Percentiles rank a stretch among this genome's conserved stretches.
Conservation (phyloP, 64 coral and sea anemone species). For the Montipora foliosa region DNA sequence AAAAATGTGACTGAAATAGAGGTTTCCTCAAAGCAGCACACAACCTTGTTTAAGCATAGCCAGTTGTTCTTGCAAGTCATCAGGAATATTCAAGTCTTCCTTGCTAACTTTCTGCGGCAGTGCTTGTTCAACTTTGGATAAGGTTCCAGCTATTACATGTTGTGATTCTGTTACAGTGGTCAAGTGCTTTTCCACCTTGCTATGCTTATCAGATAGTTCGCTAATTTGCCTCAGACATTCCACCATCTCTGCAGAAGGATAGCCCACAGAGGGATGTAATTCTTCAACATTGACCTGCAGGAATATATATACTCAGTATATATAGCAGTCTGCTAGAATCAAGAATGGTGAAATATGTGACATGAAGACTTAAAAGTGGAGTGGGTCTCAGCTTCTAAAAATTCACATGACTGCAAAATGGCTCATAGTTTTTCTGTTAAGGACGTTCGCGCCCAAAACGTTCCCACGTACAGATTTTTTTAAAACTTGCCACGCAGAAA, state of each 20-base stretch:
- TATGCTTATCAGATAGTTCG: conserved; percentile 77
- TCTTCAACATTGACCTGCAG: conserved; percentile 28
- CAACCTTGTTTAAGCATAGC: conserved; percentile 74
- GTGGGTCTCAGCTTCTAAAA: too few species aligned
- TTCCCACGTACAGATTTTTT: too few species aligned
- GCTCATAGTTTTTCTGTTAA: too few species aligned
- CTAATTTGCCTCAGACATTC: conserved; percentile 88
- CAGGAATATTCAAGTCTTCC: conserved; percentile 48
- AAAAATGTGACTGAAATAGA: too few species aligned
- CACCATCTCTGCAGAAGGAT: conserved; percentile 80
- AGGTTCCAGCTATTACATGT: conserved; percentile 16
- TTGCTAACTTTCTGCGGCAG: conserved; percentile 73
- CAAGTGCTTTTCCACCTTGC: conserved; percentile 65
- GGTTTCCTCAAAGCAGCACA: too few species aligned
- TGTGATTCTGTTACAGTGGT: conserved; percentile 55
- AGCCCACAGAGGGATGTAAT: neutral
- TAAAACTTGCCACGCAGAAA: too few species aligned
- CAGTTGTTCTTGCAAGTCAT: conserved; percentile 78
- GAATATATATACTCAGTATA: neutral
- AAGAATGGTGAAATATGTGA: neutral
- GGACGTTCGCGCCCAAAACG: too few species aligned
- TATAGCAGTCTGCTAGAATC: too few species aligned
- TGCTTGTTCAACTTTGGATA: conserved; percentile 61
- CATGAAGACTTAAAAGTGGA: too few species aligned
- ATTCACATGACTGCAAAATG: too few species aligned